These are phyloP conservation scores for Amphibalanus amphitrite DNA, from an alignment of 1,140 invertebrate genomes.

Conservation along the genomic window DNA sequence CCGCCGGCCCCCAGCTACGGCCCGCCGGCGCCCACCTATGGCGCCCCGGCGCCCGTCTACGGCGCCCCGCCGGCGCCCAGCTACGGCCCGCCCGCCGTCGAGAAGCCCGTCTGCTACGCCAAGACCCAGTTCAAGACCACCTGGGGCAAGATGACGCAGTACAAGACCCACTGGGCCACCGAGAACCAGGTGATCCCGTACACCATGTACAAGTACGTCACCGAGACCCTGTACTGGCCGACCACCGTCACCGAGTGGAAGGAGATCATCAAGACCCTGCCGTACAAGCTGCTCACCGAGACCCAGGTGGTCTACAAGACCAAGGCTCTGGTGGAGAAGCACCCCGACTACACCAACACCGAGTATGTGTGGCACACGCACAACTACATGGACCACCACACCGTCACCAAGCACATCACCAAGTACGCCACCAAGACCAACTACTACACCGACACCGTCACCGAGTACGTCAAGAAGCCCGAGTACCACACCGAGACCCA, in stretches of 20 bases:
- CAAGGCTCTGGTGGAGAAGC: not conserved
- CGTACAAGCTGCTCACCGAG: not conserved
- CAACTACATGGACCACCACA: not conserved
- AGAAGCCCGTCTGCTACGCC: not conserved
- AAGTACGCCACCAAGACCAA: not conserved
- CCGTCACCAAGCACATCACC: slow-evolving; percentile 1
- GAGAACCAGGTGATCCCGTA: not conserved
- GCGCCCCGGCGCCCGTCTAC: slow-evolving; percentile 8
- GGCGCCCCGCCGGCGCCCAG: slow-evolving; percentile 4
- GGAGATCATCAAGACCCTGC: not conserved
- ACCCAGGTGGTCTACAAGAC: not conserved
- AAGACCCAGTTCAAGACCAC: not conserved
- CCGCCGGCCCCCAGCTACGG: slow-evolving; percentile 7
- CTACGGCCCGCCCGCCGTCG: not conserved
- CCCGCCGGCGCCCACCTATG: slow-evolving; percentile 11
- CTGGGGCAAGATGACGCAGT: not conserved
- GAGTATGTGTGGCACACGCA: not conserved
- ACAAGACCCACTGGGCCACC: not conserved
- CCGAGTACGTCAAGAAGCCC: slow-evolving; percentile 5
- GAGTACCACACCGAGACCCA: not conserved
- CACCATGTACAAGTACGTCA: slow-evolving; percentile 2
- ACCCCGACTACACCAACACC: not conserved
- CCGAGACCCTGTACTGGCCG: slow-evolving; percentile 19
- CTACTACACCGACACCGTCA: not conserved
- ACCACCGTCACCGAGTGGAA: slow-evolving; percentile 17